A percentile compares a stretch with the other conserved stretches of the same genome.
Conservation (phyloP, 2,888 invertebrate species). For the Galeruca laticollis region DNA sequence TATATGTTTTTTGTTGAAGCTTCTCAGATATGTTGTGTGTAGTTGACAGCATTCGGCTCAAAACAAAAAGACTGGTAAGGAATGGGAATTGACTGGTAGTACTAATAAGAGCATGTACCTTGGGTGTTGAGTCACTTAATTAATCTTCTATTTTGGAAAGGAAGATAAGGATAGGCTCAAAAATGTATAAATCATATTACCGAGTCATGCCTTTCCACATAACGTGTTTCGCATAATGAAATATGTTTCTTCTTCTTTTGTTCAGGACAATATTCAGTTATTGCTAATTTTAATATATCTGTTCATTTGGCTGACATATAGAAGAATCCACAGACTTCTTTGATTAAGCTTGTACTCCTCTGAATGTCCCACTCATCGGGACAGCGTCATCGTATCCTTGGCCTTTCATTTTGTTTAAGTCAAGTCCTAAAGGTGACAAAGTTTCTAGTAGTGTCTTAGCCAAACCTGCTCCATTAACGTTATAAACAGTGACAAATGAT, state of each 20-base stretch:
- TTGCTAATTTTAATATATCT: too few relatives aligned
- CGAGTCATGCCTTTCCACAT: background rate
- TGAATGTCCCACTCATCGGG: slow-evolving; percentile 14
- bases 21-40: background rate
- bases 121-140: background rate
- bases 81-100: too few relatives aligned
- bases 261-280: background rate
- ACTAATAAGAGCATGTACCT: background rate
- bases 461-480: background rate
- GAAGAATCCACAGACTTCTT: background rate
- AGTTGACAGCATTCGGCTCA: background rate
- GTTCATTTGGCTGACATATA: too few relatives aligned
- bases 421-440: slow-evolving; percentile 13
- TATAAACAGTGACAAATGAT: background rate
- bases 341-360: slow-evolving; percentile 15
- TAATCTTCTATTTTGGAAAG: background rate
- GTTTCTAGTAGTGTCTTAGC: background rate
- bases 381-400: slow-evolving; percentile 29
- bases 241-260: background rate
- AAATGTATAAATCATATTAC: background rate
- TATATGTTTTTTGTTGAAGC: background rate
- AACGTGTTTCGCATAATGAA: background rate
- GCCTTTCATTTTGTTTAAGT: slow-evolving; percentile 9
- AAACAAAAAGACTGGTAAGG: too few relatives aligned
- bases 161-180: background rate